Conservation (phyloP, 1,140 invertebrate genomes). For the Trinorchestia longiramus region DNA sequence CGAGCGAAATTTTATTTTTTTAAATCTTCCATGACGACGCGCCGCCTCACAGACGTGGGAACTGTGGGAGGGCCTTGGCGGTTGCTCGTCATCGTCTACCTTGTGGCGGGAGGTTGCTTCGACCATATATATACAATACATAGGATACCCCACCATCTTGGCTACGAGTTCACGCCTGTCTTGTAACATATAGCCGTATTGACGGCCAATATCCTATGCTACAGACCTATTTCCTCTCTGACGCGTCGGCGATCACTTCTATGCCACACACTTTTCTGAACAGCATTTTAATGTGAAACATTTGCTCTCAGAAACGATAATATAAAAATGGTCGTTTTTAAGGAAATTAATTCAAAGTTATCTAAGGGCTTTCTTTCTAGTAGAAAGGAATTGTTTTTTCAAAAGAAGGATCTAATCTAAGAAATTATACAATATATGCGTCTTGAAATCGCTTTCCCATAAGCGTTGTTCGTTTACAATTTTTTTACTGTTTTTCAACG, state of each 20-base stretch:
- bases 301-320: too few relatives aligned
- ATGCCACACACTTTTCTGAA: background rate
- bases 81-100: background rate
- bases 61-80: background rate
- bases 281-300: too few relatives aligned
- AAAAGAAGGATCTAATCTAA: too few relatives aligned
- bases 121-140: background rate
- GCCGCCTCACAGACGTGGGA: background rate
- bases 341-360: too few relatives aligned
- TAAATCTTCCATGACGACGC: background rate
- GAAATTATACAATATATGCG: background rate
- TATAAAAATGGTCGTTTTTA: too few relatives aligned
- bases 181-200: conserved; percentile 53
- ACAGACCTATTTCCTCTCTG: conserved; percentile 36
- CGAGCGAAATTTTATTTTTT: background rate
- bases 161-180: conserved; percentile 34
- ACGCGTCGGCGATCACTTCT: background rate
- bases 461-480: too few relatives aligned
- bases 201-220: conserved; percentile 50
- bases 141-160: background rate
- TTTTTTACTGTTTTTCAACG: too few relatives aligned
- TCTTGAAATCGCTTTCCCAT: background rate
- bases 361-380: too few relatives aligned
- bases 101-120: background rate
- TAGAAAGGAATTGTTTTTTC: too few relatives aligned